These are phyloP conservation scores for Apostichopus leukothele DNA, from an alignment of 53 echinoderm and acorn worm genomes.

Conservation along the genomic window DNA sequence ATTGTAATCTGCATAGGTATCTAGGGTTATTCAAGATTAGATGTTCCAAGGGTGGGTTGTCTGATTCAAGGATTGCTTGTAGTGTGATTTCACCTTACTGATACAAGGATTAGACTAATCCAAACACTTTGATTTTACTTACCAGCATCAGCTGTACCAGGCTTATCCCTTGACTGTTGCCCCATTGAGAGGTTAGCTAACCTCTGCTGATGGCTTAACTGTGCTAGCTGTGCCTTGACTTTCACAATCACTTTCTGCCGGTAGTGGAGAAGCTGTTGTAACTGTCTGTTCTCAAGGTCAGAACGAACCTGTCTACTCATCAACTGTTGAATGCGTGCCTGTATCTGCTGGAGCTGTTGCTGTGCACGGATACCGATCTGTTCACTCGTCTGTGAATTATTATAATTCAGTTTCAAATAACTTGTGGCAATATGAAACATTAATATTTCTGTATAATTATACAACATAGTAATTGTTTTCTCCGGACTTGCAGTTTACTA, in stretches of 20 bases:
- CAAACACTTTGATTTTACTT: no score
- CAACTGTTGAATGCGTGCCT: conserved; percentile 28
- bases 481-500: no score
- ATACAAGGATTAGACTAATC: no score
- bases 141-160: background rate
- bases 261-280: conserved; percentile 31
- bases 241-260: background rate
- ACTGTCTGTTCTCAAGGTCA: background rate
- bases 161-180: background rate
- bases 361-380: conserved; percentile 39
- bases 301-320: background rate
- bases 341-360: conserved; percentile 46
- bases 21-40: no score
- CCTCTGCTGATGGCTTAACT: conserved; percentile 14
- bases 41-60: no score
- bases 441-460: no score
- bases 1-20: background rate
- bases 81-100: no score
- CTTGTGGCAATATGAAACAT: no score
- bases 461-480: no score
- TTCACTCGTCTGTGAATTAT: background rate
- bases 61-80: no score
- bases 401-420: background rate
- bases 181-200: background rate
- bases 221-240: conserved; percentile 29